Base-by-base conservation (phyloP, 2,888 invertebrate genomes). In the Ophion obscuratus region DNA sequence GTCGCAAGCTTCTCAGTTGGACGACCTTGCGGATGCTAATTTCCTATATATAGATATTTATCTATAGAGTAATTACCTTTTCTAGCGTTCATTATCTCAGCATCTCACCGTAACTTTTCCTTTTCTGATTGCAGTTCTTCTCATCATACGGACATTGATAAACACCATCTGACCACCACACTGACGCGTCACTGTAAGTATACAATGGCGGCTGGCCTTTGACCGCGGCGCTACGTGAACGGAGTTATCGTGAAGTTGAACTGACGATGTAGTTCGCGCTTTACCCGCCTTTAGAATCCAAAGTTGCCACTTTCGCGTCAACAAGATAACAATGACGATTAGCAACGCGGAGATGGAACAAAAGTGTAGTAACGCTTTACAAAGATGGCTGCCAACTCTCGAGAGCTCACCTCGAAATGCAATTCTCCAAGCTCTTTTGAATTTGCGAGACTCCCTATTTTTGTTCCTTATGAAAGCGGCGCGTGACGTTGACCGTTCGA, bases 101-200 rank as follows among this genome's bases (percentile, higher is more conserved):
- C n/a, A n/a, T n/a, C 20, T 61, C 24, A 78, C 11, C 61, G 17
- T 31, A 11, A 3, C 4, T 66, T 64, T 83, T 84, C 5, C 17
- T 2, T 83, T 76, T 73, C 61, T 86, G 80, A 80, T 92, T 92
- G 67, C 91, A 92, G 92, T 88, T 83, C 87, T 40, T 81, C 81
- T 59, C 90, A 89, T 64, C 88, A 90, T 89, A 86, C 86, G 88
- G 90, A 91, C 77, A 78, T 86, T 71, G 88, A 87, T 68, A 89
- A 88, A 85, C 90, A 90, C 81, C 91, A 91, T 84, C 90, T 91
- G 90, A 92, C 92, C 86, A 91, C 92, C 86, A 89, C 90, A 88
- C 90, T 91, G 92, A 92, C 92, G 88, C 91, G 88, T 89, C 92
- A 92, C 86, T 92, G 92, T 92, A 87, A 92, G 92, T 92, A 89